Base-by-base conservation (phyloP, 1,140 invertebrate species). In the Drosophila nannoptera region DNA sequence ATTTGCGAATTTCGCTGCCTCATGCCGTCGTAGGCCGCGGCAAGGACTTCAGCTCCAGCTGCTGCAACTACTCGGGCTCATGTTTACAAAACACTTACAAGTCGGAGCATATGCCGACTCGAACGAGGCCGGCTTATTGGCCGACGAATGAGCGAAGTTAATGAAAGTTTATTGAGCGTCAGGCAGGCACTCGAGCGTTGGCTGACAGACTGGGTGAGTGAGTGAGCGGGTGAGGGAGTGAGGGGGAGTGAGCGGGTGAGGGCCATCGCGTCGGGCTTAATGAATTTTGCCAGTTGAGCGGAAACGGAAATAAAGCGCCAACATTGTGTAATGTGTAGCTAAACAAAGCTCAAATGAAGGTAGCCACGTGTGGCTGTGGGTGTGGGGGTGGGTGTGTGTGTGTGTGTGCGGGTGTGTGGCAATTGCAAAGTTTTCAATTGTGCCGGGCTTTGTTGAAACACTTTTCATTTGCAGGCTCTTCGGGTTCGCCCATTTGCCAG, bases 81-180 rank as follows among this genome's bases (percentile, higher is more conserved):
- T 83, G 81, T 83, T 83, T 83, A 84, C 80, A 83, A 80, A 83
- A 84, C 80, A 80, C 80, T 83, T 80, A 80, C 80, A 77, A 73
- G 63, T 53, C 59, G 66, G 66, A 14, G 29, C 60, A 46, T 55
- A 54, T 42, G 36, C 9, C 55, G 35, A n/a, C 22, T 46, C 48
- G 7, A 54, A 11, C 16, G 35, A 40, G 9, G 29, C 33, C 65
- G 70, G 38, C 50, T 77, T 75, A 40, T 58, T 72, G 61, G 66
- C 68, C 59, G 60, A 61, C 62, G 71, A 76, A 69, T 71, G 80
- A 84, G 66, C 76, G 80, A 80, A 83, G 80, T 80, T 84, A 83
- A 84, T 83, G 80, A 80, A 80, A 78, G 76, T 84, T 83, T 84
- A 83, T 83, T 78, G 80, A 68, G 80, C 76, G 59, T 71, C 72